Conservation (phyloP, 2,888 invertebrate genomes). For the Rhingia rostrata region DNA sequence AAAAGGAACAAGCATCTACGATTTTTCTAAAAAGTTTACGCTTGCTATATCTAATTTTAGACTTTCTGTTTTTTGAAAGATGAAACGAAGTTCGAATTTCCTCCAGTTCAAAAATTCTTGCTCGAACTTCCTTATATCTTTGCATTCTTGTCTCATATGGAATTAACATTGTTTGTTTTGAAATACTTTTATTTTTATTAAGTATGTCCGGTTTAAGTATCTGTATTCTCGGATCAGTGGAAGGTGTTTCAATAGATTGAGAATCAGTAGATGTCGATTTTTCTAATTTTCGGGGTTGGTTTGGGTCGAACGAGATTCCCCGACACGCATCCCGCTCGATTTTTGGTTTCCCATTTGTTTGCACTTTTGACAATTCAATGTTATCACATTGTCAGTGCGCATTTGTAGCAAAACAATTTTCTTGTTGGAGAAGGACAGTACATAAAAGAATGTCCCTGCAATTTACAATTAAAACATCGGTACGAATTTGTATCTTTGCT, state of each 20-base stretch:
- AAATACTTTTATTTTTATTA: not conserved
- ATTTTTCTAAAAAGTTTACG: too few relatives aligned
- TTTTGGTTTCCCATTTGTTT: not conserved
- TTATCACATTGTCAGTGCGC: not conserved
- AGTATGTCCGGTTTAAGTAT: not conserved
- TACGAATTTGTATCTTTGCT: too few relatives aligned
- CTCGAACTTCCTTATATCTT: not conserved
- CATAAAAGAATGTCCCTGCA: too few relatives aligned
- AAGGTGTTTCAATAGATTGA: too few relatives aligned
- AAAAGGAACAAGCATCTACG: too few relatives aligned
- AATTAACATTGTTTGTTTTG: not conserved
- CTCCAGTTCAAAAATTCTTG: too few relatives aligned
- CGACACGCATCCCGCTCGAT: conserved; percentile 6
- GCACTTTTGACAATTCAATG: not conserved
- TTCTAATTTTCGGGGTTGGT: too few relatives aligned
- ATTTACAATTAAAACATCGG: too few relatives aligned
- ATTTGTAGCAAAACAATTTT: conserved; percentile 5
- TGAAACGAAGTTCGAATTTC: too few relatives aligned
- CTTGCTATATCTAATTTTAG: too few relatives aligned
- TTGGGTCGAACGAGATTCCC: too few relatives aligned
- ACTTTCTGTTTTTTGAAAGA: too few relatives aligned
- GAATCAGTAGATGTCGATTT: not conserved
- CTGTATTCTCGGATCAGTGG: not conserved
- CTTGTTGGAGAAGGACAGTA: not conserved
- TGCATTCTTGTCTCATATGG: not conserved